A percentile compares a stretch with the other conserved stretches of the same genome.
Conservation (phyloP, 2,888 invertebrate genomes). For the Microplitis deprimator region DNA sequence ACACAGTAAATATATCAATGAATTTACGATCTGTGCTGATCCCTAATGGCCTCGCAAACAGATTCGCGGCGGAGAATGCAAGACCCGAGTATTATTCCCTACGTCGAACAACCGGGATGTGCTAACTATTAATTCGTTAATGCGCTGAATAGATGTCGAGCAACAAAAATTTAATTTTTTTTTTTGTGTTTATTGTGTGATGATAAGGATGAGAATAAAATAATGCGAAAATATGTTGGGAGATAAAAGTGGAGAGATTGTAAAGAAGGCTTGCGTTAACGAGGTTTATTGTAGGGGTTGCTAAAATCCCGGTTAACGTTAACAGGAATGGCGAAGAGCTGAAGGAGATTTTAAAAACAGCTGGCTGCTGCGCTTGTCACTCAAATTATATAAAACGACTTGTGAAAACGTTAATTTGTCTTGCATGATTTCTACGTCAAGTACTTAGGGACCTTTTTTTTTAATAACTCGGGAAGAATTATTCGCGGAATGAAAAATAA, state of each 20-base stretch:
- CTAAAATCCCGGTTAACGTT: conserved; percentile 1
- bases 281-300: conserved; percentile 39
- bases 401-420: conserved; percentile 2
- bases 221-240: background rate
- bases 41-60: conserved; percentile 67
- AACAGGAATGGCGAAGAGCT: conserved; percentile 22
- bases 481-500: background rate
- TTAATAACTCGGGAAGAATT: background rate
- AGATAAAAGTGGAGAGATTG: conserved; percentile 1
- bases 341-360: conserved; percentile 18
- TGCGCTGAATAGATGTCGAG: no score
- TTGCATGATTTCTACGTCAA: background rate
- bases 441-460: background rate
- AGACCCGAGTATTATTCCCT: conserved; percentile 38
- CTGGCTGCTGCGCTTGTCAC: conserved; percentile 31
- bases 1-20: conserved; percentile 70
- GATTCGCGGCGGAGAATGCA: conserved; percentile 65
- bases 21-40: conserved; percentile 67
- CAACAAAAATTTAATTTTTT: no score
- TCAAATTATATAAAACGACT: conserved; percentile 27
- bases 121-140: conserved; percentile 53
- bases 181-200: background rate
- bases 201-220: background rate
- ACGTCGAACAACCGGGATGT: conserved; percentile 43
- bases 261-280: conserved; percentile 47